A percentile compares a stretch with the other conserved stretches of the same genome.
Conservation (phyloP, 23 tunicate species). For the Ciona savignyi region DNA sequence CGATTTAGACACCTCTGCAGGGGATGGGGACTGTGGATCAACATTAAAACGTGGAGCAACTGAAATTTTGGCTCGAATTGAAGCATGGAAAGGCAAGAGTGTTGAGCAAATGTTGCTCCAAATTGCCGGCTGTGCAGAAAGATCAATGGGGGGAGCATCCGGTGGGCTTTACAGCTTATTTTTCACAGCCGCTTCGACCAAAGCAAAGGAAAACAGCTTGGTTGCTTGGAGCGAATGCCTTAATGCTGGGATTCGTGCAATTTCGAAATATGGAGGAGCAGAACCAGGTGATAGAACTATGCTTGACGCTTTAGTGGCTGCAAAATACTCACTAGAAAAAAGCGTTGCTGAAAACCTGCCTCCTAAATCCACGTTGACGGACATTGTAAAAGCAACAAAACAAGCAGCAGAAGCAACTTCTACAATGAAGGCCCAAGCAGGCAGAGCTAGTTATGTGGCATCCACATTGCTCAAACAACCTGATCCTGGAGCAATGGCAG, state of each 20-base stretch:
- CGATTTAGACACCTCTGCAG: conserved; percentile 70
- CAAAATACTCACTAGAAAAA: conserved; percentile 11
- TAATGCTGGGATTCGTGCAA: conserved; percentile 42
- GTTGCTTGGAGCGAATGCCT: conserved; percentile 15
- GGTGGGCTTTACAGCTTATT: conserved; percentile 82
- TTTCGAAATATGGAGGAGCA: conserved; percentile 82
- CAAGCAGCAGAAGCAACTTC: conserved; percentile 72
- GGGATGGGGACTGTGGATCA: conserved; percentile 99
- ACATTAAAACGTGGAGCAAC: conserved; percentile 85
- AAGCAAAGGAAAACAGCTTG: conserved; percentile 8
- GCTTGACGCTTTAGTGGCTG: conserved; percentile 73
- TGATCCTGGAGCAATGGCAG: conserved; percentile 91
- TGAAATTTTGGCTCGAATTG: conserved; percentile 25
- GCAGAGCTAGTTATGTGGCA: conserved; percentile 92
- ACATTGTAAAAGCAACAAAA: conserved; percentile 12
- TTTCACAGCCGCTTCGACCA: conserved; percentile 72
- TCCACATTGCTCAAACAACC: conserved; percentile 43
- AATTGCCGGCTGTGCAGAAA: conserved; percentile 70
- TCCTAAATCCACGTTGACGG: not conserved
- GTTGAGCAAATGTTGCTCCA: conserved; percentile 18
- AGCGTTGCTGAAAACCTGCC: conserved; percentile 1
- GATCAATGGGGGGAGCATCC: conserved; percentile 85
- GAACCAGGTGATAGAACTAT: conserved; percentile 90
- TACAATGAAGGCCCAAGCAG: conserved; percentile 83
- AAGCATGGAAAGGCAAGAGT: conserved; percentile 12